These are phyloP conservation scores for Lamprotornis superbus DNA, from an alignment of 2,113 vertebrate genomes.

Conservation along the genomic window DNA sequence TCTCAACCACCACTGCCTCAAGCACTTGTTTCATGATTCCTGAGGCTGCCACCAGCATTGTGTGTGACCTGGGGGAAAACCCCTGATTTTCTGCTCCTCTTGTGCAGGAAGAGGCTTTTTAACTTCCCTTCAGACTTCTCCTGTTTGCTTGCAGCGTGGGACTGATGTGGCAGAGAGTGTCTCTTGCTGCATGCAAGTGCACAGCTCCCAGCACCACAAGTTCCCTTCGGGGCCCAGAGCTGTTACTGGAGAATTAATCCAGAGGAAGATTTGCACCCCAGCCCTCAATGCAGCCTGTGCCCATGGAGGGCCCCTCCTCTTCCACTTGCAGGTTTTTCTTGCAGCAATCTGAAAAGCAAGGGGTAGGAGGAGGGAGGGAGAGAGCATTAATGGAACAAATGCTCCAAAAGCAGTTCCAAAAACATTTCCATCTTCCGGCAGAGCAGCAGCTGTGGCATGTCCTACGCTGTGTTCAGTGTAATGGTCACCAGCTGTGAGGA, in stretches of 20 bases:
- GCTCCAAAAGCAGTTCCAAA: conserved; percentile 1
- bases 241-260: not conserved
- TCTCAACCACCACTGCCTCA: not conserved
- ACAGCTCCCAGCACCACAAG: accelerated
- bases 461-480: not conserved
- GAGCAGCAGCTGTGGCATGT: conserved; percentile 42
- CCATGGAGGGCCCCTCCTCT: not conserved
- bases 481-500: conserved; percentile 62
- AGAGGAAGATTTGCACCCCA: not conserved
- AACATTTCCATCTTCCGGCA: conserved; percentile 50
- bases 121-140: not conserved
- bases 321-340: not conserved
- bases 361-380: conserved; percentile 4
- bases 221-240: accelerated
- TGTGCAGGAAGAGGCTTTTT: not conserved
- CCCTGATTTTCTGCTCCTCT: not conserved
- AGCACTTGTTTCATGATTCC: not conserved
- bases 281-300: not conserved
- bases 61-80: not conserved
- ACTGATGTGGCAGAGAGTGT: not conserved
- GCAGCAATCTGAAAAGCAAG: not conserved
- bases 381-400: conserved; percentile 26
- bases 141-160: not conserved
- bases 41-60: not conserved
- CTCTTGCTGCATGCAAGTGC: accelerated